Conservation (phyloP, 2,113 vertebrate genomes). For the Dermatemys mawii region DNA sequence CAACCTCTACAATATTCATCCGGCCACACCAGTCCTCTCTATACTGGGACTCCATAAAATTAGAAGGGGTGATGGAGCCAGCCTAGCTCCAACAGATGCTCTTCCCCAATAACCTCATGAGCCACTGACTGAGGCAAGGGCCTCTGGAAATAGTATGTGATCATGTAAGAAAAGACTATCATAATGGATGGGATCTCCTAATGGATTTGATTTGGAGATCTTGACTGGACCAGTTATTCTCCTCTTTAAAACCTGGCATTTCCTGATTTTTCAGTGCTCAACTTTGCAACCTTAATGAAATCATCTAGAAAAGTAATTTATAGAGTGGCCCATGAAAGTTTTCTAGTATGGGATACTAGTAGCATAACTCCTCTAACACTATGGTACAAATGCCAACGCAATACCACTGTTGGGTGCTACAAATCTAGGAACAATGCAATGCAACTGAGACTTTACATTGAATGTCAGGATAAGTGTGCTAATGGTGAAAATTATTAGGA, state of each 20-base stretch:
- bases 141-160: background rate
- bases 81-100: background rate
- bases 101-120: background rate
- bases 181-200: background rate
- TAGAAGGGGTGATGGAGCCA: background rate
- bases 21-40: background rate
- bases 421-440: rapidly evolving
- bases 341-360: too few species aligned
- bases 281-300: rapidly evolving
- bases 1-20: background rate
- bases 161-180: background rate
- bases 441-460: background rate
- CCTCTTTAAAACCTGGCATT: background rate
- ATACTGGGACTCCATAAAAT: background rate
- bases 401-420: background rate
- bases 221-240: background rate
- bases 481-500: background rate
- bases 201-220: background rate
- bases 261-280: background rate
- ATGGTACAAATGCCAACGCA: too few species aligned
- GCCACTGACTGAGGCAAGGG: background rate
- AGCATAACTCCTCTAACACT: too few species aligned
- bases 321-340: too few species aligned
- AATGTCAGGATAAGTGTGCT: background rate
- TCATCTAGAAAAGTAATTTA: too few species aligned